Evolutionary conservation across 53 echinoderm and acorn worm species (phyloP).

Genomic region (Glandiceps talaboti): DNA sequence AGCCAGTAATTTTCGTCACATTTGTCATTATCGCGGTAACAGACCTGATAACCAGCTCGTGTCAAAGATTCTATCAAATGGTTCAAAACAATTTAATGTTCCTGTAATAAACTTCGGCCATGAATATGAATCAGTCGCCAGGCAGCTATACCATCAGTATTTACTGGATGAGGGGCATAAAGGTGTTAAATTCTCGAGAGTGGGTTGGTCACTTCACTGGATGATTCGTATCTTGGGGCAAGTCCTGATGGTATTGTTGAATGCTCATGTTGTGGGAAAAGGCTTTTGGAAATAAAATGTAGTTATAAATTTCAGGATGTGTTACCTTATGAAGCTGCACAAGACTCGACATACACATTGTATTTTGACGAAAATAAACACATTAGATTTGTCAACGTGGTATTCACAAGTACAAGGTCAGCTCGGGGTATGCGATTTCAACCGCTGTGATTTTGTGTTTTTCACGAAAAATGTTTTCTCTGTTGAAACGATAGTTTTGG

Average conservation of each 20-base stretch:
- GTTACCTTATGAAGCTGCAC: neutral
- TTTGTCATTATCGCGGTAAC: constrained; percentile 3
- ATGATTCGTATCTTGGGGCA: constrained; percentile 20
- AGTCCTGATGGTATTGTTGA: constrained; percentile 28
- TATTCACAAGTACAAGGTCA: constrained; percentile 8
- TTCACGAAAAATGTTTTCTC: constrained; percentile 1
- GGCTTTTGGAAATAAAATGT: constrained; percentile 24
- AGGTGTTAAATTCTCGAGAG: neutral
- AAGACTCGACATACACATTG: constrained; percentile 16
- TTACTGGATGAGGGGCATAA: neutral
- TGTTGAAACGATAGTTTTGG: constrained; percentile 1
- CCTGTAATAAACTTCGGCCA: neutral
- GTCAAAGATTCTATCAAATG: neutral
- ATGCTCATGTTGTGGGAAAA: constrained; percentile 27
- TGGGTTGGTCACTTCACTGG: neutral
- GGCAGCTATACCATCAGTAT: neutral
- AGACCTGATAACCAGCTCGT: neutral
- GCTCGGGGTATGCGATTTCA: constrained; percentile 6
- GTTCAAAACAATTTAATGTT: neutral
- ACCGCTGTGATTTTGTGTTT: constrained; percentile 12
- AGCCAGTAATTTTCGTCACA: constrained; percentile 12
- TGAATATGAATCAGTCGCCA: neutral
- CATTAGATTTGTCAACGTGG: neutral
- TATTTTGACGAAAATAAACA: neutral
- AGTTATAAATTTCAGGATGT: constrained; percentile 17